These are phyloP conservation scores for Cheiracanthium punctorium DNA, from an alignment of 2,888 invertebrate species.

Conservation along the genomic window DNA sequence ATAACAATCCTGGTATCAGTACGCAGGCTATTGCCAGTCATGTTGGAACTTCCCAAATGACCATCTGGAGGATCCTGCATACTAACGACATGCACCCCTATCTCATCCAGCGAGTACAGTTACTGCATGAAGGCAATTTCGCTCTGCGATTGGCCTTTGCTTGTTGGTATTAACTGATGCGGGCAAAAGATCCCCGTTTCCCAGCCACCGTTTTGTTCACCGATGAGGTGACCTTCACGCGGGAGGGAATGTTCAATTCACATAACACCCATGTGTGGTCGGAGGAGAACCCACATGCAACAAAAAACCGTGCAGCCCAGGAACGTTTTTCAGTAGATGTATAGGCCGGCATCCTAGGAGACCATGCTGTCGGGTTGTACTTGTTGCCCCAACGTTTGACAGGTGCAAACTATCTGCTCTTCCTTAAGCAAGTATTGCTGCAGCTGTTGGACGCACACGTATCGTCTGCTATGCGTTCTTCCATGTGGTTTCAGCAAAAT, in stretches of 20 bases:
- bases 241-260: conserved; percentile 72
- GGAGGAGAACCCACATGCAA: conserved; percentile 73
- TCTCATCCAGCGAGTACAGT: conserved; percentile 5
- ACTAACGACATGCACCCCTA: conserved; percentile 14
- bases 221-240: conserved; percentile 73
- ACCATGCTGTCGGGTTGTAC: conserved; percentile 70
- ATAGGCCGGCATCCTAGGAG: conserved; percentile 69
- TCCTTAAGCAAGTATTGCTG: conserved; percentile 64
- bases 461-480: background rate
- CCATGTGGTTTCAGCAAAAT: background rate
- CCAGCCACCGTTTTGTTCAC: conserved; percentile 72
- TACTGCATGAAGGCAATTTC: background rate
- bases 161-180: background rate
- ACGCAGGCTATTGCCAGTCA: background rate
- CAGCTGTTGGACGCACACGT: background rate
- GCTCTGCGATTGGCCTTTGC: background rate
- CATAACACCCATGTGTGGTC: conserved; percentile 74
- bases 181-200: conserved; percentile 11
- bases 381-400: conserved; percentile 70
- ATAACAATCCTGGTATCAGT: conserved; percentile 7
- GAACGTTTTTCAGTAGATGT: conserved; percentile 69
- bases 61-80: background rate
- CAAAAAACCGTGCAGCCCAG: conserved; percentile 71
- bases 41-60: background rate
- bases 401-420: conserved; percentile 61